Conservation (phyloP, 2,797 vertebrate species). For the Trichosurus vulpecula region DNA sequence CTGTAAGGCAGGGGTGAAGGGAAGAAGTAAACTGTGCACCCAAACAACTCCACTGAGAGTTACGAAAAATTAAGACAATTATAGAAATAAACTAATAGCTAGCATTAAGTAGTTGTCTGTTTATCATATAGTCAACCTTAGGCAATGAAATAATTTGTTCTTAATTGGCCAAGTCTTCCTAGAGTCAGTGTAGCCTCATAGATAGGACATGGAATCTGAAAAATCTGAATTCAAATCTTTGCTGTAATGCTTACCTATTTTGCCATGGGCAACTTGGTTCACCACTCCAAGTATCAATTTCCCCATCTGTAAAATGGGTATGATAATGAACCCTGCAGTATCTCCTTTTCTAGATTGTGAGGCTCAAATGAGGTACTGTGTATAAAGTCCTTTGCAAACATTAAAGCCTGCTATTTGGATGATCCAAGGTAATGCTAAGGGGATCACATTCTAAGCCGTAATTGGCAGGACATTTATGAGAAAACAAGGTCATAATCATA, state of each 20-base stretch:
- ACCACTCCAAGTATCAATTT: not conserved
- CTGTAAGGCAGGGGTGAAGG: not conserved
- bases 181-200: not conserved
- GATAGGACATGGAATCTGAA: not conserved
- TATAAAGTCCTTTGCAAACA: constrained; percentile 48
- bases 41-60: not conserved
- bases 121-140: not conserved
- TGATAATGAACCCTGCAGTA: not conserved
- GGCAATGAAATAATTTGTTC: not conserved
- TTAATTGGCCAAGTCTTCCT: not conserved
- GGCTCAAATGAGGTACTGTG: constrained; percentile 42
- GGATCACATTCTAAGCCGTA: not conserved
- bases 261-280: not conserved
- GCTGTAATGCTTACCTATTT: not conserved
- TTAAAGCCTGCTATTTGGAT: constrained; percentile 40
- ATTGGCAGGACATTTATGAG: too few relatives aligned
- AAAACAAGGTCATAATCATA: not conserved
- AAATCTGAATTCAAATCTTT: not conserved
- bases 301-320: not conserved
- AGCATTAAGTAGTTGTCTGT: not conserved
- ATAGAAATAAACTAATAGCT: not conserved
- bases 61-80: not conserved
- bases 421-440: not conserved
- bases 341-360: constrained; percentile 12
- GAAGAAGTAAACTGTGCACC: not conserved